phyloP scores from a whole-genome alignment of 2,888 invertebrate species.

The Athripsodes cinereus region DNA sequence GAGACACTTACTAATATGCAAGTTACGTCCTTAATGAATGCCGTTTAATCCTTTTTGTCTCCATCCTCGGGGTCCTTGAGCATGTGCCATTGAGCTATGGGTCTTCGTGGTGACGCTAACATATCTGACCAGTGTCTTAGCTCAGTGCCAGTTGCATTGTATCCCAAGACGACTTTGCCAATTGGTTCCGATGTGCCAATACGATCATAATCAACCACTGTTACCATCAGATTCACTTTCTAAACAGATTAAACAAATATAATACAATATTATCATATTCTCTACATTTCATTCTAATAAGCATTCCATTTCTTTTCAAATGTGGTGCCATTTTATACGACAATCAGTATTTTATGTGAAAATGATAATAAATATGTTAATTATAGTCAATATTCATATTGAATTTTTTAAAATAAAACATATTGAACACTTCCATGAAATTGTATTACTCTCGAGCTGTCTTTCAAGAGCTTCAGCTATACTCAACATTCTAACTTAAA shows the following conservation, averaged over 20 bases:
- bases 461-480: too few relatives aligned
- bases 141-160: slow-evolving; percentile 96
- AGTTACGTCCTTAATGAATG: neutral
- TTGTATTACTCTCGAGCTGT: too few relatives aligned
- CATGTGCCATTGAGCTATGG: slow-evolving; percentile 99
- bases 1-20: neutral
- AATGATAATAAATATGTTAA: too few relatives aligned
- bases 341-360: too few relatives aligned
- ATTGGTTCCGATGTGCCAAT: slow-evolving; percentile 99
- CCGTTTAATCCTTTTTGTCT: slow-evolving; percentile 71
- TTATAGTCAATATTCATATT: too few relatives aligned
- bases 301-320: neutral
- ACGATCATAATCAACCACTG: slow-evolving; percentile 99
- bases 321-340: neutral
- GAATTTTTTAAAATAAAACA: too few relatives aligned
- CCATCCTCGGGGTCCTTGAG: slow-evolving; percentile 96
- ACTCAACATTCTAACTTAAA: too few relatives aligned
- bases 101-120: slow-evolving; percentile 97
- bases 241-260: slow-evolving; percentile 41
- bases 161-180: slow-evolving; percentile 94
- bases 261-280: too few relatives aligned
- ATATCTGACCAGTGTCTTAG: slow-evolving; percentile 99
- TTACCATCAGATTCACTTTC: slow-evolving; percentile 99
- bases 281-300: too few relatives aligned
- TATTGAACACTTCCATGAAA: too few relatives aligned